Conservation (phyloP, 2,113 vertebrate genomes). For the Etia nguti region DNA sequence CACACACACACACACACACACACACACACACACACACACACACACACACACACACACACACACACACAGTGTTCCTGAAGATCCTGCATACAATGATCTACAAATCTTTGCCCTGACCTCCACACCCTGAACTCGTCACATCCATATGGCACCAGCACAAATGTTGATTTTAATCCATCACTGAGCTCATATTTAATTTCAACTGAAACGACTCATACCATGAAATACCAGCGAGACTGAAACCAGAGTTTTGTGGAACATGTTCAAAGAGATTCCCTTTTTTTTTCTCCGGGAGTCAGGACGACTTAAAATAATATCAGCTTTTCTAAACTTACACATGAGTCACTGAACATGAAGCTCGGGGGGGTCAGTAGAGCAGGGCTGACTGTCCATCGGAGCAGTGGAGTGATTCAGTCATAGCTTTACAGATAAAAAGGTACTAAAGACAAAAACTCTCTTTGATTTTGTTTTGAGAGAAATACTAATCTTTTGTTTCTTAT, state of each 20-base stretch:
- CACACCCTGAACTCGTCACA: background rate
- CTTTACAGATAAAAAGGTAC: background rate
- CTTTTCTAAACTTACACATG: background rate
- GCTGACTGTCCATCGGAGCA: rapidly evolving
- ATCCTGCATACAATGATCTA: conserved; percentile 32
- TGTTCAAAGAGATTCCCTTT: background rate
- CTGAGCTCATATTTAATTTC: background rate
- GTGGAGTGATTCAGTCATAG: rapidly evolving
- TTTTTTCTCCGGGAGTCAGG: no score
- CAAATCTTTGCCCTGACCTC: conserved; percentile 14
- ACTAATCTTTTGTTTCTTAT: background rate
- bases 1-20: conserved; percentile 10
- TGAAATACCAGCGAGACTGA: background rate
- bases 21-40: background rate
- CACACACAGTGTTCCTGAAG: conserved; percentile 12
- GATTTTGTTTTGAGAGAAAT: background rate
- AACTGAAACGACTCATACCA: background rate
- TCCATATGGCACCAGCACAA: background rate
- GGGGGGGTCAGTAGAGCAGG: background rate
- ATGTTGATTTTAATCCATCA: background rate
- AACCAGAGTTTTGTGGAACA: background rate
- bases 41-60: conserved; percentile 30
- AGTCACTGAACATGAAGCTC: background rate
- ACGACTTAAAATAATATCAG: background rate
- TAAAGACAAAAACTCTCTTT: background rate